Percentiles rank a stretch among this genome's conserved stretches.
These are phyloP conservation scores for Parotia lawesii DNA, from an alignment of 2,113 vertebrate species.

Conservation along the genomic window DNA sequence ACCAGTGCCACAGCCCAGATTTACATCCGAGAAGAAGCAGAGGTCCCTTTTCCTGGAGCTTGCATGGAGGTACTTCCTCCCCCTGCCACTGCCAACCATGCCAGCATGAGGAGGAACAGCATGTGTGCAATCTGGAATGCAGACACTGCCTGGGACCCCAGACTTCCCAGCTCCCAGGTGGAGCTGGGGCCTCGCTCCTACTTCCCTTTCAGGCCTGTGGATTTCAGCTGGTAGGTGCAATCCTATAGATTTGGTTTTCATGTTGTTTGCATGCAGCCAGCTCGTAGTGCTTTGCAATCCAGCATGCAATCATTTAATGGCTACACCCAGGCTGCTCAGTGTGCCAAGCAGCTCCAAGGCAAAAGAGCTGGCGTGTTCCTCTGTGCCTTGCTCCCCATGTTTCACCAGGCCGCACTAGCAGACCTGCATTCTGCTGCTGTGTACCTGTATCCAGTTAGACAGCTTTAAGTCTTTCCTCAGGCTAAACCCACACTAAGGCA, in stretches of 20 bases:
- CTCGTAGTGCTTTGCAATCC: not conserved
- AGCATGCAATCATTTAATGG: not conserved
- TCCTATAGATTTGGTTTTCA: not conserved
- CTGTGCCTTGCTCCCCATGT: accelerated
- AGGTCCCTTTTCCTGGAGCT: not conserved
- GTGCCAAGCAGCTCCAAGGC: not conserved
- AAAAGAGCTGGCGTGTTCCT: not conserved
- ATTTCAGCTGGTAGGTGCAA: not conserved
- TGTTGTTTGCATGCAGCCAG: accelerated
- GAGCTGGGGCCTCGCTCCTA: not conserved
- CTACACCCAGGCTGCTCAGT: not conserved
- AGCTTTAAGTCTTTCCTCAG: not conserved
- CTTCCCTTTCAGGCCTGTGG: accelerated
- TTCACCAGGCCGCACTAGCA: not conserved
- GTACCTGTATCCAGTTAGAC: not conserved
- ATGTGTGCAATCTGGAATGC: accelerated
- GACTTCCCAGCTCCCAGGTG: not conserved
- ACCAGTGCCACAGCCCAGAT: accelerated
- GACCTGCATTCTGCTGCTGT: not conserved
- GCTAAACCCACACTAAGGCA: not conserved
- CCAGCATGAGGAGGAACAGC: accelerated
- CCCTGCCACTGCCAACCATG: accelerated
- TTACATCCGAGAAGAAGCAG: not conserved
- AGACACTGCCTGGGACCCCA: accelerated
- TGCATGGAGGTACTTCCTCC: accelerated